Conservation (phyloP, 64 coral and sea anemone species). For the Montipora cactus region DNA sequence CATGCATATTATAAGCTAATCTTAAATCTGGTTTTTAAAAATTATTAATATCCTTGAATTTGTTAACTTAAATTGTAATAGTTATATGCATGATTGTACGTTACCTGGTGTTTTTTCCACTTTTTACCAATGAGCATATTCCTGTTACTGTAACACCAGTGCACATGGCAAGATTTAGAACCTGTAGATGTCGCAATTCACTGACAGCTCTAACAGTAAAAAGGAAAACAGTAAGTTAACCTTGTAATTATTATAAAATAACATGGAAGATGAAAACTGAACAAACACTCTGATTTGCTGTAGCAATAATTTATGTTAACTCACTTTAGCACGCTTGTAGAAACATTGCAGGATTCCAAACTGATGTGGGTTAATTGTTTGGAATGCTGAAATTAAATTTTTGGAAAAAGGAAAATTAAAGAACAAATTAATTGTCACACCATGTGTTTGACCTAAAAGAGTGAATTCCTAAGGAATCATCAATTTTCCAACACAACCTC, state of each 20-base stretch:
- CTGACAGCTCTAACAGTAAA: constrained; percentile 70
- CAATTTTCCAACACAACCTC: too few species aligned
- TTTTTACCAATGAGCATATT: constrained; percentile 73
- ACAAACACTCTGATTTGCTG: too few species aligned
- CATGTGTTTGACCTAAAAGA: too few species aligned
- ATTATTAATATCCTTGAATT: too few species aligned
- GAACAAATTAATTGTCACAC: too few species aligned
- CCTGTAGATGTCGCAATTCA: constrained; percentile 69
- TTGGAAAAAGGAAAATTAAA: not conserved
- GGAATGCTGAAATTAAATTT: constrained; percentile 68
- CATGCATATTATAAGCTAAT: too few species aligned
- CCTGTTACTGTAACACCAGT: constrained; percentile 80
- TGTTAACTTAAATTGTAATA: too few species aligned
- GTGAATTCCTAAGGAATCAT: too few species aligned
- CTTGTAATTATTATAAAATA: not conserved
- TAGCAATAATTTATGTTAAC: not conserved
- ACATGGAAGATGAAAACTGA: too few species aligned
- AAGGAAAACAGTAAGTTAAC: too few species aligned
- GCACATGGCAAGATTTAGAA: constrained; percentile 93
- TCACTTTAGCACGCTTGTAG: constrained; percentile 85
- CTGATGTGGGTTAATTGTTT: constrained; percentile 82
- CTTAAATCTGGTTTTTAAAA: too few species aligned
- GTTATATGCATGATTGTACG: too few species aligned
- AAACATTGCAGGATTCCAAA: constrained; percentile 84
- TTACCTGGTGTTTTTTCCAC: constrained; percentile 81